These are phyloP conservation scores for Halichondria panicea DNA, from an alignment of 37 sponge, comb jelly and placozoan species.

Conservation along the genomic window DNA sequence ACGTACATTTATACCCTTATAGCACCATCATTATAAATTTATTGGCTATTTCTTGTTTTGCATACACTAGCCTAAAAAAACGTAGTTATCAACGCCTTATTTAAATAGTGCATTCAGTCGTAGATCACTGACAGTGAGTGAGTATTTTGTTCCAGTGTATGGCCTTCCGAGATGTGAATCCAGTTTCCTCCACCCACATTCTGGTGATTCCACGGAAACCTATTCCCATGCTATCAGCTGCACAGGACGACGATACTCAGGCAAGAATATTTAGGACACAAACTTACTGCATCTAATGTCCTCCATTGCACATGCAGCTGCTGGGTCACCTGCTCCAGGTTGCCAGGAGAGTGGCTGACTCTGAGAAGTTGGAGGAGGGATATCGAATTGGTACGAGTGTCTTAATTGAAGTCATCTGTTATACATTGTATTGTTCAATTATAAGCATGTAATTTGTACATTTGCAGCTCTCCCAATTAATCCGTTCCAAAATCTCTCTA, in stretches of 20 bases:
- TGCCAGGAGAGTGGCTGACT: conserved; percentile 70
- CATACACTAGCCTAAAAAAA: too few relatives aligned
- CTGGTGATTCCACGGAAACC: conserved; percentile 82
- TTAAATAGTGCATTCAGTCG: too few relatives aligned
- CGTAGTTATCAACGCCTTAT: too few relatives aligned
- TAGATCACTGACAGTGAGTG: too few relatives aligned
- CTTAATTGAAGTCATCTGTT: conserved; percentile 56
- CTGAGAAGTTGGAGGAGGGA: conserved; percentile 62
- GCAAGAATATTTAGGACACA: conserved; percentile 16
- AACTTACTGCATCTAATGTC: neutral
- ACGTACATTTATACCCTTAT: neutral
- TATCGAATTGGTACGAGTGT: conserved; percentile 70
- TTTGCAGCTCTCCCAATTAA: too few relatives aligned
- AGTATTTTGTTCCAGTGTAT: conserved; percentile 74
- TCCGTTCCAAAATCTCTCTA: too few relatives aligned
- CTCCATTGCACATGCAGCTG: conserved; percentile 31
- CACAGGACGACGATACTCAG: conserved; percentile 53
- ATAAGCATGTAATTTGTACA: too few relatives aligned
- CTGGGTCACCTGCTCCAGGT: conserved; percentile 78
- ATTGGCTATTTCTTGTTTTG: neutral
- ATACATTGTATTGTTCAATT: too few relatives aligned
- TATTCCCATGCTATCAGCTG: conserved; percentile 73
- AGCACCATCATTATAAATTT: neutral
- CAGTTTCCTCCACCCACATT: conserved; percentile 73
- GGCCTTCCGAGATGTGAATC: conserved; percentile 82